A percentile compares a stretch with the other conserved stretches of the same genome.
Evolutionary conservation across 2,888 invertebrate species (phyloP).

Genomic region (Lingula anatina): DNA sequence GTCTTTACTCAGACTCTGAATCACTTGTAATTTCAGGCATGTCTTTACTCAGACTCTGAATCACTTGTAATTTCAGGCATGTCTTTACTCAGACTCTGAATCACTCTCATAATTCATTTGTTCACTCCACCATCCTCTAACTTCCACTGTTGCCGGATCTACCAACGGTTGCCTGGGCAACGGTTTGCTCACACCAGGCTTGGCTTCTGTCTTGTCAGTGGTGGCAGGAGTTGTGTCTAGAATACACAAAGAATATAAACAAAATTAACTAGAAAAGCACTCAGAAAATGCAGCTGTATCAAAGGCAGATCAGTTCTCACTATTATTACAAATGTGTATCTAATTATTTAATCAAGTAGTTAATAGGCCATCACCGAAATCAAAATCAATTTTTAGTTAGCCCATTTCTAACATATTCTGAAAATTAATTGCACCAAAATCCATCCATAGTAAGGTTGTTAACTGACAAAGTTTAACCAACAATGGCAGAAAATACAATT

Average conservation of each 20-base stretch:
- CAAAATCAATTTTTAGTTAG: no score
- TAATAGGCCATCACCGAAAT: no score
- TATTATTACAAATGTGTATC: no score
- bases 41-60: conserved; percentile 6
- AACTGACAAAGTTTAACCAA: no score
- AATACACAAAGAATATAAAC: conserved; percentile 10
- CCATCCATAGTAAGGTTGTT: no score
- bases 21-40: no score
- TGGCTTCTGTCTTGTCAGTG: conserved; percentile 37
- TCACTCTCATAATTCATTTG: conserved; percentile 6
- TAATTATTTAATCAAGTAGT: no score
- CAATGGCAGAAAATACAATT: no score
- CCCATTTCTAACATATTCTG: no score
- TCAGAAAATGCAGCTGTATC: background rate
- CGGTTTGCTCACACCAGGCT: conserved; percentile 13
- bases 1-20: conserved; percentile 6
- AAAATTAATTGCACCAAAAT: no score
- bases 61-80: no score
- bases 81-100: conserved; percentile 6
- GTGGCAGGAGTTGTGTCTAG: conserved; percentile 53
- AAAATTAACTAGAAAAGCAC: background rate
- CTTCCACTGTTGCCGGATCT: conserved; percentile 13
- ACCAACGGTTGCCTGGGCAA: conserved; percentile 13
- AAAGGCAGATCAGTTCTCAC: background rate
- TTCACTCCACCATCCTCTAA: conserved; percentile 19